These are phyloP conservation scores for Bombylius discolor DNA, from an alignment of 2,888 invertebrate species.

Conservation along the genomic window DNA sequence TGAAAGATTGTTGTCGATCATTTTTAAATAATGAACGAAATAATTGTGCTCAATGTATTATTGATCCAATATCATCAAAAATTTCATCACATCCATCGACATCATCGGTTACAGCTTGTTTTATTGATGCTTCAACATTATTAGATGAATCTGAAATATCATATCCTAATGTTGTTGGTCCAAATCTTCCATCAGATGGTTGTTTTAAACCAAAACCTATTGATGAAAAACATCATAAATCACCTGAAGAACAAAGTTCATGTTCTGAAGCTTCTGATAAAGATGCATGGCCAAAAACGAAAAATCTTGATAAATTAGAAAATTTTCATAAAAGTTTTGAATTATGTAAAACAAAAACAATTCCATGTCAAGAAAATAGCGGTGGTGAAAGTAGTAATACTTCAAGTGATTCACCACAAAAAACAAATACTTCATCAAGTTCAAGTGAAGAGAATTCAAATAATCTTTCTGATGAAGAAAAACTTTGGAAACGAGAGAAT, in stretches of 20 bases:
- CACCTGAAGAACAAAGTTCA: neutral
- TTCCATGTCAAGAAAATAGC: neutral
- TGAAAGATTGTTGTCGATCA: conserved; percentile 38
- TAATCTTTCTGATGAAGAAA: conserved; percentile 33
- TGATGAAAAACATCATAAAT: neutral
- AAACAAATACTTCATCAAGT: conserved; percentile 12
- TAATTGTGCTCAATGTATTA: conserved; percentile 14
- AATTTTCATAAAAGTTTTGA: conserved; percentile 34
- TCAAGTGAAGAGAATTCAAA: conserved; percentile 21
- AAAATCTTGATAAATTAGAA: conserved; percentile 24
- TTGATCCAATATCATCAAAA: neutral
- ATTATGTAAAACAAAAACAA: conserved; percentile 24
- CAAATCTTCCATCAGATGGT: conserved; percentile 6
- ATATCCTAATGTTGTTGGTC: conserved; percentile 20
- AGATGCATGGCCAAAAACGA: conserved; percentile 4
- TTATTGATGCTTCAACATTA: conserved; percentile 65
- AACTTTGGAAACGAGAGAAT: conserved; percentile 27
- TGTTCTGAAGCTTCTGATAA: conserved; percentile 3
- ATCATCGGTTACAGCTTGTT: conserved; percentile 43
- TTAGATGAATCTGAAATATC: conserved; percentile 51
- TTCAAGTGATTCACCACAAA: conserved; percentile 22
- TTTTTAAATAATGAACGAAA: conserved; percentile 37
- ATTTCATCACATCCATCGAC: conserved; percentile 2
- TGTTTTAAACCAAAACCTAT: conserved; percentile 2
- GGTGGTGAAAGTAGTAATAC: conserved; percentile 16